Base-by-base conservation (phyloP, 2,888 invertebrate species). In the Eupelmus urozonus region DNA sequence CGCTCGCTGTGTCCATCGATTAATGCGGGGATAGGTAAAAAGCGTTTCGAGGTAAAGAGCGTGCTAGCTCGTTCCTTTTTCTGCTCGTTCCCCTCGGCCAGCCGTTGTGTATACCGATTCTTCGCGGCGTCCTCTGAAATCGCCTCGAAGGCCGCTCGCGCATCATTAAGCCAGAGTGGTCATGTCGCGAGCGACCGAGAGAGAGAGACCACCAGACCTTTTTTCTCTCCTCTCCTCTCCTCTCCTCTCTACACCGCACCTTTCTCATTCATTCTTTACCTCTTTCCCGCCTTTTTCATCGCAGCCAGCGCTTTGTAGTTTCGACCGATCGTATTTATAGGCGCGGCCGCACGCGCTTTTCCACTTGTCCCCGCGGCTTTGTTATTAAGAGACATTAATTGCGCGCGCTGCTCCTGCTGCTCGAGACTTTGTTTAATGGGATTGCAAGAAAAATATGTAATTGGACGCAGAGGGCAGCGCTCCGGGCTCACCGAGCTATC, bases 81-180 rank as follows among this genome's bases (percentile, higher is more conserved):
- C 13, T 13, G 34, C 69, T 45, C n/a, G 11, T 18, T 60, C 57
- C 13, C 59, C 45, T n/a, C n/a, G n/a, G n/a, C n/a, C 45, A 18
- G 18, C 55, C 23, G 11, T 29, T 45, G n/a, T 40, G 45, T 23
- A n/a, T 9, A 49, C 34, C 59, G 66, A 59, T 49, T 66, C 66
- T 66, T 59, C 34, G 49, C 51, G 53, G 57, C 75, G 75, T 76
- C 75, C 72, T 63, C 65, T 79, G 80, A 80, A 80, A 82, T 82
- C 79, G 18, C 27, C 27, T 80, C 80, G 76, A 83, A 80, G 79
- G 80, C 76, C 83, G 82, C 83, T 83, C 82, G 83, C 84, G 86
- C 87, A 87, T 88, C 88, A 87, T 88, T 87, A 88, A 87, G 85
- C 85, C 85, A n/a, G 83, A 86, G 85, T 83, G 86, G 85, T 82